phyloP scores from a whole-genome alignment of 2,797 vertebrate genomes.

The Epinephelus awoara region DNA sequence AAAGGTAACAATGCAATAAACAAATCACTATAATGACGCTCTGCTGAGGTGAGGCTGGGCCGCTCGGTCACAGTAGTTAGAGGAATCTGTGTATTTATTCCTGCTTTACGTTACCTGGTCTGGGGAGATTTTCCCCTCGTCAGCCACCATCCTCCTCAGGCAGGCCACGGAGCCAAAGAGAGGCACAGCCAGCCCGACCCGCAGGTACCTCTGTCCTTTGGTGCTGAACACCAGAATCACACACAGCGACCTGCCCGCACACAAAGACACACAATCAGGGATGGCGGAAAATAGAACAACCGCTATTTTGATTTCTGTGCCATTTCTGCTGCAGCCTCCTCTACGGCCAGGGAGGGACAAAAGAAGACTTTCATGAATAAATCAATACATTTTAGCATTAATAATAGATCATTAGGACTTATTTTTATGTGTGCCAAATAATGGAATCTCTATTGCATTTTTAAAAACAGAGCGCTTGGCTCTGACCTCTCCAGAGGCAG shows the following conservation, averaged over 20 bases:
- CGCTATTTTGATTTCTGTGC: constrained; percentile 45
- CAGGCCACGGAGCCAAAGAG: constrained; percentile 89
- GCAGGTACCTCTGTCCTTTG: constrained; percentile 89
- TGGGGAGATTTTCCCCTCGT: constrained; percentile 88
- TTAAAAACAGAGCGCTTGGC: constrained; percentile 66
- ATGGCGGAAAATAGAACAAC: not conserved
- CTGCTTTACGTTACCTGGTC: constrained; percentile 87
- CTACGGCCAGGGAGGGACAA: constrained; percentile 60
- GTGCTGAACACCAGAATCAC: constrained; percentile 92
- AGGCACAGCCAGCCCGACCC: constrained; percentile 91
- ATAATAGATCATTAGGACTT: constrained; percentile 81
- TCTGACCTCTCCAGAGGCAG: constrained; percentile 70
- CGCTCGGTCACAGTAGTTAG: not conserved
- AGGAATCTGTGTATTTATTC: not conserved
- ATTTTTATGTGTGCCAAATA: constrained; percentile 77
- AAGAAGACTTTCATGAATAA: constrained; percentile 80
- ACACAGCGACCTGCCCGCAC: constrained; percentile 87
- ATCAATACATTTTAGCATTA: constrained; percentile 79
- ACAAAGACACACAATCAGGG: constrained; percentile 35
- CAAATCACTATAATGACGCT: not conserved
- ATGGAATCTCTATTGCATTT: constrained; percentile 81
- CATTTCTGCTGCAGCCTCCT: constrained; percentile 38
- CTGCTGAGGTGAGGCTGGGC: not conserved
- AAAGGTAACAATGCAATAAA: not conserved
- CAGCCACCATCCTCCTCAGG: constrained; percentile 91